These are phyloP conservation scores for Rafetus swinhoei DNA, from an alignment of 2,113 vertebrate species.

Conservation along the genomic window DNA sequence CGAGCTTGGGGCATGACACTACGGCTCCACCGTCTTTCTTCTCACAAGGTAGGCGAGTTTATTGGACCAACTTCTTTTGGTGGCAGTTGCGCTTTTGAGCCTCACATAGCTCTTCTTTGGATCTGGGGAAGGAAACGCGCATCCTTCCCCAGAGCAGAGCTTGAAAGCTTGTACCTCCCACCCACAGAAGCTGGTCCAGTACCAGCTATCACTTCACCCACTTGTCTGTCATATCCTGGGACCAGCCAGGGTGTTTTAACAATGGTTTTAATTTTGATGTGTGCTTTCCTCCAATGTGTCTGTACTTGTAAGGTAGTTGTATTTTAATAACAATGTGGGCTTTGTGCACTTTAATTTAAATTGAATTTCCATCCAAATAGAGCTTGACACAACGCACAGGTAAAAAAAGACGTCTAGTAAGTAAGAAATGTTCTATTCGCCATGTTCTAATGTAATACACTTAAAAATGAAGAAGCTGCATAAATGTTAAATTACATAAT, in stretches of 20 bases:
- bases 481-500: not conserved
- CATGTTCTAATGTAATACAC: not conserved
- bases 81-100: not conserved
- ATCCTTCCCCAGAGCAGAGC: not conserved
- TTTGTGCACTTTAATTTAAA: not conserved
- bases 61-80: too few species aligned
- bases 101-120: not conserved
- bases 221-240: not conserved
- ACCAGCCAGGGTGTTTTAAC: not conserved
- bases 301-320: not conserved
- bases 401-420: not conserved
- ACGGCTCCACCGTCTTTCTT: not conserved
- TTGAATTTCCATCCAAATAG: not conserved
- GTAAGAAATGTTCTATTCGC: not conserved
- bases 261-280: not conserved
- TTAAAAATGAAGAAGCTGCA: not conserved
- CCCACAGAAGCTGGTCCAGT: not conserved
- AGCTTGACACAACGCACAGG: not conserved
- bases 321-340: not conserved
- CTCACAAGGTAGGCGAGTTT: too few species aligned
- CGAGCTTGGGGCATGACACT: not conserved
- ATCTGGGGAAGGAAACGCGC: not conserved
- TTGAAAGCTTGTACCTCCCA: not conserved
- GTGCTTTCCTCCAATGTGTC: not conserved
- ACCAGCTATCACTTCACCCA: not conserved